Evolutionary conservation across 2,113 vertebrate species (phyloP).

Genomic region (Penelope pileata): DNA sequence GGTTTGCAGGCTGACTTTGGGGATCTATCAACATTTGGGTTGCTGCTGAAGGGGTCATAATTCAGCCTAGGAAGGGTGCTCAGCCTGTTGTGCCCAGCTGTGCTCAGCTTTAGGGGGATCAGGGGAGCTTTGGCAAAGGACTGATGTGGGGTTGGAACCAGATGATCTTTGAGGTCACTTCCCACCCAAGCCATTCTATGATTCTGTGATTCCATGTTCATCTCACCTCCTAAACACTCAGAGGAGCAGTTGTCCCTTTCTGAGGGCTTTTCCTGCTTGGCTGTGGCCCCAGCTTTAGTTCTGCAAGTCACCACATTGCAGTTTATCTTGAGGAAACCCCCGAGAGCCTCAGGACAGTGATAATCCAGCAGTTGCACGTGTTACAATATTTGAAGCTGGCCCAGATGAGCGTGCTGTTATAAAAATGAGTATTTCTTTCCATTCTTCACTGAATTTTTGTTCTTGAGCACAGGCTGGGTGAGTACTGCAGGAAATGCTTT

Average conservation of each 20-base stretch:
- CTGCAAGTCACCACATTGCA: neutral
- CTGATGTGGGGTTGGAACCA: too few relatives aligned
- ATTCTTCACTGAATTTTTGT: neutral
- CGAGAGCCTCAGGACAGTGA: accelerated
- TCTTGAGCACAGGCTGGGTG: neutral
- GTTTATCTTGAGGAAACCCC: neutral
- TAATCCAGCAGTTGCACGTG: neutral
- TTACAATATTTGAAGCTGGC: neutral
- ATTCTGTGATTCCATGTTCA: too few relatives aligned
- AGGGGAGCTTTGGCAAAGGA: neutral
- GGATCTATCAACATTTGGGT: neutral
- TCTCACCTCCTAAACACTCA: accelerated
- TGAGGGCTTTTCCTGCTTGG: neutral
- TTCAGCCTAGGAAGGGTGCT: neutral
- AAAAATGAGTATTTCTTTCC: neutral
- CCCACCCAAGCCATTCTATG: too few relatives aligned
- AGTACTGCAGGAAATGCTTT: neutral
- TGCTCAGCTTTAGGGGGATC: neutral
- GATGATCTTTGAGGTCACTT: too few relatives aligned
- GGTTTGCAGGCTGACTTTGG: neutral
- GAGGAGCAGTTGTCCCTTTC: accelerated
- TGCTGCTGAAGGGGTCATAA: neutral
- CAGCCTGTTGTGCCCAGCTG: neutral
- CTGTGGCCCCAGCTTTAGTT: neutral
- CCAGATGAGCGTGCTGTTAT: neutral